Evolutionary conservation across 1,140 invertebrate species (phyloP), one percentile per base, ranked within the genome.

Genomic region (Coelopa frigida): DNA sequence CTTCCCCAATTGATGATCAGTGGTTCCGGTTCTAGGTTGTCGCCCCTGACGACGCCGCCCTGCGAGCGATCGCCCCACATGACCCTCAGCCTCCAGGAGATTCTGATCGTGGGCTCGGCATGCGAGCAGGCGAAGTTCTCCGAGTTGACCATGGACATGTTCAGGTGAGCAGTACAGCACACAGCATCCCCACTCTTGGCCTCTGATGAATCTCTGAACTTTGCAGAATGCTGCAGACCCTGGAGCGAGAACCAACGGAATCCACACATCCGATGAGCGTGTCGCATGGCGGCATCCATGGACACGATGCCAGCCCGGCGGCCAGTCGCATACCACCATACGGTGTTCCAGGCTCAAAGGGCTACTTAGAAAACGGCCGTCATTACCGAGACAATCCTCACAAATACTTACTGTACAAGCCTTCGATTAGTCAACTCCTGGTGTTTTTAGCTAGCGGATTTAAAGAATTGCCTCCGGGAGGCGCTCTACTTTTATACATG

Each of bases 141-240:
- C 55, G 94, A 97, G 72, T 73, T 98, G 44, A 96, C 94, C 15
- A 85, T 98, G 75, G 94, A 98, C 72, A 98, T 98, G 94, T 98
- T 93, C 68, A 78, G 67, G 60, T 63, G 50, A 50, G 41, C 36
- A 22, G 2, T 15, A 2, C 32, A 11, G 14, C 32, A 15, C 20
- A 20, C 17, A 18, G 24, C 11, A 31, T 31, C 2, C 11, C 2
- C 11, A 2, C 14, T 31, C 11, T 12, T 31, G 11, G 2, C 32
- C 6, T 15, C 18, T 3, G 14, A 38, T 5, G 14, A 18, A 21
- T 7, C 11, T 18, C 21, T 24, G 21, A 21, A 18, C 35, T n/a
- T 35, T 32, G 10, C 27, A 61, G 93, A 54, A 96, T 98, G 84
- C 77, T 97, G 32, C 94, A 97, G 74, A 94, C 89, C 2, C 70